Percentiles rank a stretch among this genome's conserved stretches.
phyloP scores from a whole-genome alignment of 2,797 vertebrate genomes.

The Calcarius lapponicus region DNA sequence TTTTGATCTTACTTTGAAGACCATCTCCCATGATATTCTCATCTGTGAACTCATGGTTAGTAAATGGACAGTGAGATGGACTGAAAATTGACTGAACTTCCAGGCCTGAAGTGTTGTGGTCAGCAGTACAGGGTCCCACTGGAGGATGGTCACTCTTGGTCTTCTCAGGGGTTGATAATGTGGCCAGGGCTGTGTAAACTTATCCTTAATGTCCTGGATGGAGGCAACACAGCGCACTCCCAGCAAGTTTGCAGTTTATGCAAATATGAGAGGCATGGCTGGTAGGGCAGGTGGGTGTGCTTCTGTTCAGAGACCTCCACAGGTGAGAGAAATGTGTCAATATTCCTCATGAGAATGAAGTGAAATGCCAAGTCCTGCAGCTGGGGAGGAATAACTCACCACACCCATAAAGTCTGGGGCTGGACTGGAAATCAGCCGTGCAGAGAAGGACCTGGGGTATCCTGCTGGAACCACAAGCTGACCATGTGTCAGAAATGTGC shows the following conservation, averaged over 20 bases:
- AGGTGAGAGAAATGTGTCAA: neutral
- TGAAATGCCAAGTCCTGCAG: neutral
- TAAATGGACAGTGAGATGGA: neutral
- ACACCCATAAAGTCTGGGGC: neutral
- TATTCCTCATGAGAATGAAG: neutral
- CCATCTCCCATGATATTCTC: neutral
- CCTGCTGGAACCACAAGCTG: neutral
- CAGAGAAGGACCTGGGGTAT: neutral
- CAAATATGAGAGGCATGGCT: neutral
- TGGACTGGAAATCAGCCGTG: neutral
- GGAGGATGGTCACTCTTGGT: neutral
- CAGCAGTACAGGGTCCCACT: neutral
- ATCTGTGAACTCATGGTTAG: neutral
- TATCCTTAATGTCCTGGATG: neutral
- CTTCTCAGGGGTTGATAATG: neutral
- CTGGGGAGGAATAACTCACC: neutral
- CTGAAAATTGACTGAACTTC: neutral
- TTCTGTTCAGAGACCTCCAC: neutral
- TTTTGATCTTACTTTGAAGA: neutral
- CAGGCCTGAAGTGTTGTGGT: neutral
- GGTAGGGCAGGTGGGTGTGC: neutral
- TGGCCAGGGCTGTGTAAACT: neutral
- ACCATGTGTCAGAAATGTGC: neutral
- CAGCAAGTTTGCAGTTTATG: neutral
- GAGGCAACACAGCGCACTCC: neutral